Evolutionary conservation across 2,113 vertebrate species (phyloP).

Genomic region (Paradoxurus hermaphroditus): DNA sequence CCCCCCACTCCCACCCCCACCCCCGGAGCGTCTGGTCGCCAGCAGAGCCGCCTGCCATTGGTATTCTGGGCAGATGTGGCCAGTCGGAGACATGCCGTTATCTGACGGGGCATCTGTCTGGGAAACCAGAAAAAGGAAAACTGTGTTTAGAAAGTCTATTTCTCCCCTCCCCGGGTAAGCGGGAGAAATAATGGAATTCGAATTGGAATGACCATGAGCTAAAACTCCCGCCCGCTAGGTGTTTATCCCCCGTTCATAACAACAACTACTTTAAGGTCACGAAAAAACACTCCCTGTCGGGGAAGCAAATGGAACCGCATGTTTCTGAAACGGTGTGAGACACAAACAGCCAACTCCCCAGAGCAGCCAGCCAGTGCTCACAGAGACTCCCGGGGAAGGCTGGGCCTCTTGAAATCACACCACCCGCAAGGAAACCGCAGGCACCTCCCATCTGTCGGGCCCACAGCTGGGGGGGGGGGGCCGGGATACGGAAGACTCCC

Average conservation of each 20-base stretch:
- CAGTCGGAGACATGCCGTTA: constrained; percentile 11
- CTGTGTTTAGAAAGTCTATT: constrained; percentile 31
- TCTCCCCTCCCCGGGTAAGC: constrained; percentile 61
- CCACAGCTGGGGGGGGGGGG: background rate
- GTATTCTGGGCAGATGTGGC: background rate
- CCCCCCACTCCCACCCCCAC: no score
- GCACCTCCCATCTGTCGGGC: background rate
- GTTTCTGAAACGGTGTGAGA: constrained; percentile 47
- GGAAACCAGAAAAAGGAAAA: constrained; percentile 40
- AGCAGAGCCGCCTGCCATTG: background rate
- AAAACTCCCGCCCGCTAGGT: constrained; percentile 63
- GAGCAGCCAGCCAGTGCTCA: background rate
- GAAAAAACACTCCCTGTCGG: constrained; percentile 56
- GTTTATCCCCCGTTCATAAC: constrained; percentile 62
- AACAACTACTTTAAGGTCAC: constrained; percentile 63
- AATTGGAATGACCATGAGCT: constrained; percentile 38
- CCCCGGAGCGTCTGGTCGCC: background rate
- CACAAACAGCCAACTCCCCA: background rate
- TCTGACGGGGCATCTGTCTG: background rate
- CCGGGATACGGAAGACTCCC: background rate
- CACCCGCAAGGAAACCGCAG: rapidly evolving
- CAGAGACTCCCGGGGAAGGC: background rate
- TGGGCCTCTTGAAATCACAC: background rate
- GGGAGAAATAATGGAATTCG: constrained; percentile 58
- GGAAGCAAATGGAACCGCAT: constrained; percentile 59